These are phyloP conservation scores for Columba guinea DNA, from an alignment of 2,797 vertebrate species.

Conservation along the genomic window DNA sequence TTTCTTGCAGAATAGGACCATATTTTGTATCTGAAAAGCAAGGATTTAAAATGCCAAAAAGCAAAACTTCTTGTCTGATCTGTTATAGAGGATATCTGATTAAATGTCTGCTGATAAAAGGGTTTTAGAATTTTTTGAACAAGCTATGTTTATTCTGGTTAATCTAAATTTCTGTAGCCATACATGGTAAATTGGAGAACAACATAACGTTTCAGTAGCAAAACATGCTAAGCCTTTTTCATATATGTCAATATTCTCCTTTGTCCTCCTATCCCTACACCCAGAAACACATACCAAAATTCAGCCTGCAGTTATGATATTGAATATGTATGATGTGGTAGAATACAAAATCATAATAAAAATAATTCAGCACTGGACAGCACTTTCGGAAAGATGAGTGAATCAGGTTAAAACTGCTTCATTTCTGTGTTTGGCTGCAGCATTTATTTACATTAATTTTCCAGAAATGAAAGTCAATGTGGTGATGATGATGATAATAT, in stretches of 20 bases:
- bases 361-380: slow-evolving; percentile 72
- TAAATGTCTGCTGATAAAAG: not conserved
- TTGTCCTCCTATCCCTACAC: not conserved
- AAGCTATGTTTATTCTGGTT: not conserved
- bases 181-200: not conserved
- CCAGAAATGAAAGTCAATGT: slow-evolving; percentile 48
- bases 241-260: not conserved
- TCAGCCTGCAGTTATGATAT: not conserved
- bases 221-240: not conserved
- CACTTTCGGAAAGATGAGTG: slow-evolving; percentile 20
- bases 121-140: not conserved
- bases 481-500: slow-evolving; percentile 10
- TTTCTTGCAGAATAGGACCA: not conserved
- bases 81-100: not conserved
- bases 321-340: not conserved
- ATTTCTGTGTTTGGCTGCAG: slow-evolving; percentile 40
- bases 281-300: not conserved
- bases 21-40: not conserved
- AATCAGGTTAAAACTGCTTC: slow-evolving; percentile 30
- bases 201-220: not conserved
- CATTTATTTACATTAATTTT: slow-evolving; percentile 70
- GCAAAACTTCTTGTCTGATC: not conserved
- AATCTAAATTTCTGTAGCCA: not conserved
- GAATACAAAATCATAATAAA: slow-evolving; percentile 40
- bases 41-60: not conserved